These are phyloP conservation scores for Diachasmimorpha longicaudata DNA, from an alignment of 1,140 invertebrate genomes.

Conservation along the genomic window DNA sequence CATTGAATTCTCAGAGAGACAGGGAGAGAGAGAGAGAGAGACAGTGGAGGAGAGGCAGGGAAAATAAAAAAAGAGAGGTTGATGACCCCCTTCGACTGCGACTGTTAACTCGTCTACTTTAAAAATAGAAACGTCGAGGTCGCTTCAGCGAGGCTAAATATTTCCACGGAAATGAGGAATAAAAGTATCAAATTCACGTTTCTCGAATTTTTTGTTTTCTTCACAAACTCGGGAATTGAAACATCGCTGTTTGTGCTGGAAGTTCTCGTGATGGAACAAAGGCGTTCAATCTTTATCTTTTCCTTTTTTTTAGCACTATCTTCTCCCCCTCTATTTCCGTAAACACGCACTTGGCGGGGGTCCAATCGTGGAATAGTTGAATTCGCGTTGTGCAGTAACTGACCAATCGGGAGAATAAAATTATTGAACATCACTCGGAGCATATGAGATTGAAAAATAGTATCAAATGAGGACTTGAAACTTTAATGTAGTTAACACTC, in stretches of 20 bases:
- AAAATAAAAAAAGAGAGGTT: neutral
- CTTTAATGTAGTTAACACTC: too few relatives aligned
- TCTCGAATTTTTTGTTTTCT: neutral
- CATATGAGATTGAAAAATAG: too few relatives aligned
- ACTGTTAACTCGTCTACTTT: neutral
- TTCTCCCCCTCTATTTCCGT: constrained; percentile 36
- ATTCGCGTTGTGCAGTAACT: neutral
- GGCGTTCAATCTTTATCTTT: neutral
- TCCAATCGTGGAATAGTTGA: constrained; percentile 22
- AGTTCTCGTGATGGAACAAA: neutral
- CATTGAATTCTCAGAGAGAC: constrained; percentile 13
- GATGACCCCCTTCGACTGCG: neutral
- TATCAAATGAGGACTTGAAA: too few relatives aligned
- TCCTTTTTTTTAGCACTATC: neutral
- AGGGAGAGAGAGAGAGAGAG: neutral
- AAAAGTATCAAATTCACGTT: neutral
- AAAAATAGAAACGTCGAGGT: constrained; percentile 10
- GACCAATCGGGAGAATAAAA: neutral
- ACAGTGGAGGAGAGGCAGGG: neutral
- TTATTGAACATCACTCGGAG: too few relatives aligned
- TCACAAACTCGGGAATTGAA: neutral
- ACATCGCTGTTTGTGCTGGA: neutral
- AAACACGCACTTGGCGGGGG: constrained; percentile 39
- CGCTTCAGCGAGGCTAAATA: neutral
- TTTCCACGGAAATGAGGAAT: neutral